These are phyloP conservation scores for Sparidentex hasta DNA, from an alignment of 2,797 vertebrate species.

Conservation along the genomic window DNA sequence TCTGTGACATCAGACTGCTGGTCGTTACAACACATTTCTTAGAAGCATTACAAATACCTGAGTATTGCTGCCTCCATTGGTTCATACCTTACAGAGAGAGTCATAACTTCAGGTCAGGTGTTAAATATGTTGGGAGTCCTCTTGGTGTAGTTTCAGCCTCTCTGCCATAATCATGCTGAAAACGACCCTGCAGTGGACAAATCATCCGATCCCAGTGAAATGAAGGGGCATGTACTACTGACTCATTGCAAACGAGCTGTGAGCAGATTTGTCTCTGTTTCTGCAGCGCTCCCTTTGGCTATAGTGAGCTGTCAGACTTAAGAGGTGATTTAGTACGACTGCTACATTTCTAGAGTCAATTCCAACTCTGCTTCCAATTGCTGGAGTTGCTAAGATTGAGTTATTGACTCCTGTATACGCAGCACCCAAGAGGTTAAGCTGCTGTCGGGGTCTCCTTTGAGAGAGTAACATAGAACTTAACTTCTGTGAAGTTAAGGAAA, in stretches of 20 bases:
- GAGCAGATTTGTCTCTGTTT: constrained; percentile 24
- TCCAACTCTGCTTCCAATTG: constrained; percentile 12
- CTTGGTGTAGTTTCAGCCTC: neutral
- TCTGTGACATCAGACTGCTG: neutral
- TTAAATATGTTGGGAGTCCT: neutral
- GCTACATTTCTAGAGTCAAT: constrained; percentile 6
- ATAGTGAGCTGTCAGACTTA: constrained; percentile 24
- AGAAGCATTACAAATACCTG: neutral
- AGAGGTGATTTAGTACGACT: constrained; percentile 25
- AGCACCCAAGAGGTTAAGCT: neutral
- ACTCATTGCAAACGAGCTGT: constrained; percentile 20
- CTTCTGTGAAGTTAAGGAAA: neutral
- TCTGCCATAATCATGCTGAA: neutral
- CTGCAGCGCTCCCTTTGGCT: constrained; percentile 10
- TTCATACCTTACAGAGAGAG: no score
- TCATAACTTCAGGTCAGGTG: neutral
- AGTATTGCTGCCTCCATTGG: neutral
- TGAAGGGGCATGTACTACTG: neutral
- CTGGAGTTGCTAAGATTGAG: constrained; percentile 12
- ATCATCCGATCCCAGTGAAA: neutral
- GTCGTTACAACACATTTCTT: neutral
- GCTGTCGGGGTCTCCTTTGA: neutral
- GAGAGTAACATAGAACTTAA: neutral
- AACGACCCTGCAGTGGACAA: constrained; percentile 24
- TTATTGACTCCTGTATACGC: neutral